A percentile compares a stretch with the other conserved stretches of the same genome.
phyloP scores from a whole-genome alignment of 2,113 vertebrate species.

The Podarcis raffonei region DNA sequence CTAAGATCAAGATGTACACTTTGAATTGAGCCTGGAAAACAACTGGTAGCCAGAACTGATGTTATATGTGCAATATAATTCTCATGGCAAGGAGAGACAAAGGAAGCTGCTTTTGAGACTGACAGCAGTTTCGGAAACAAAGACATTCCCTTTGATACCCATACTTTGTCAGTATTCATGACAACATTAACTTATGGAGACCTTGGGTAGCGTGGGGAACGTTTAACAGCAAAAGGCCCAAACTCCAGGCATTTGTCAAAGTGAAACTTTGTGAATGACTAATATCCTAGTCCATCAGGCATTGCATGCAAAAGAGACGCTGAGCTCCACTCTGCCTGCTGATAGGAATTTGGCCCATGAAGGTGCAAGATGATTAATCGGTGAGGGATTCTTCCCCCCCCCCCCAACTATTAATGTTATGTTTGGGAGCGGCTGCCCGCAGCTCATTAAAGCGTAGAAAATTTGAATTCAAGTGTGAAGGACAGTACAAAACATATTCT shows the following conservation, averaged over 20 bases:
- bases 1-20: too few species aligned
- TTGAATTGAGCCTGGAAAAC: too few species aligned
- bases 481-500: conserved; percentile 60
- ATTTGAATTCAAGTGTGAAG: conserved; percentile 58
- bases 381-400: conserved; percentile 41
- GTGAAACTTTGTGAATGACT: not conserved
- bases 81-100: not conserved
- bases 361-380: conserved; percentile 63
- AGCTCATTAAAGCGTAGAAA: conserved; percentile 58
- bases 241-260: conserved; percentile 22
- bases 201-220: conserved; percentile 31
- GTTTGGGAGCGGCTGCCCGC: conserved; percentile 49
- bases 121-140: conserved; percentile 10
- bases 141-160: not conserved
- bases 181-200: conserved; percentile 19
- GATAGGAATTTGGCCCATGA: conserved; percentile 31
- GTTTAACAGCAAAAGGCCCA: not conserved
- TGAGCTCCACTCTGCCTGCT: conserved; percentile 25
- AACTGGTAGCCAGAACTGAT: too few species aligned
- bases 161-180: conserved; percentile 29
- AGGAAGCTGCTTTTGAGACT: not conserved
- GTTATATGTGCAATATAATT: too few species aligned
- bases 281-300: conserved; percentile 27
- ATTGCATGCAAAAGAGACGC: not conserved
- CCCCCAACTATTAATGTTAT: conserved; percentile 44